Base-by-base conservation (phyloP, 2,113 vertebrate genomes). In the Lichenostomus cassidix region DNA sequence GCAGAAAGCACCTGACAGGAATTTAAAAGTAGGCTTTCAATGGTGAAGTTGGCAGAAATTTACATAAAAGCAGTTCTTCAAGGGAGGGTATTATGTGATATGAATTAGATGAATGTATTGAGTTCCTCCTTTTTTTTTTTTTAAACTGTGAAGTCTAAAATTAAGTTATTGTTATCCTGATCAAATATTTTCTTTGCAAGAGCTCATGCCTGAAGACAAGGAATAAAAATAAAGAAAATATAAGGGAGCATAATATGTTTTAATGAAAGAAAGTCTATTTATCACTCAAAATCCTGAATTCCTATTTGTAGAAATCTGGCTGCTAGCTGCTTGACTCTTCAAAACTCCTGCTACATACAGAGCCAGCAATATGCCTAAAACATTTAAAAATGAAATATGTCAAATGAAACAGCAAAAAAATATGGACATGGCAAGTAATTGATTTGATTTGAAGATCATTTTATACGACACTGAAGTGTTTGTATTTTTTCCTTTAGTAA, bases 21-120 rank as follows among this genome's bases (percentile, higher is more conserved):
- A 96, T 91, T 87, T 84, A 70, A 91, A 95, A 97, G 81, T 58
- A 64, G 83, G 21, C 92, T 96, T 97, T 94, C 91, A 93, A 74
- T 76, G 69, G 84, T 68, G 83, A 89, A 97, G 74, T 29, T 93
- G 92, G 80, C 78, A 95, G 74, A 91, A 95, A 94, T 93, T 83
- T 94, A 87, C 90, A 86, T 87, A 77, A 94, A 97, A 94, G 29
- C 37, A 70, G 90, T 87, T 89, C 69, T 95, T 90, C 86, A 89
- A 80, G 74, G 90, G 80, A 89, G 41, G 47, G 44, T n/a, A 90
- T 89, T 95, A 70, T 90, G 84, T 87, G 90, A 84, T 94, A 95
- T 59, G 85, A 96, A 95, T 90, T 80, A 74, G 83, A 95, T 27
- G 16, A 96, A 86, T 41, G 47, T 22, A 33, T 73, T 69, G 20